Base-by-base conservation (phyloP, 2,888 invertebrate genomes). In the Erebia ligea region DNA sequence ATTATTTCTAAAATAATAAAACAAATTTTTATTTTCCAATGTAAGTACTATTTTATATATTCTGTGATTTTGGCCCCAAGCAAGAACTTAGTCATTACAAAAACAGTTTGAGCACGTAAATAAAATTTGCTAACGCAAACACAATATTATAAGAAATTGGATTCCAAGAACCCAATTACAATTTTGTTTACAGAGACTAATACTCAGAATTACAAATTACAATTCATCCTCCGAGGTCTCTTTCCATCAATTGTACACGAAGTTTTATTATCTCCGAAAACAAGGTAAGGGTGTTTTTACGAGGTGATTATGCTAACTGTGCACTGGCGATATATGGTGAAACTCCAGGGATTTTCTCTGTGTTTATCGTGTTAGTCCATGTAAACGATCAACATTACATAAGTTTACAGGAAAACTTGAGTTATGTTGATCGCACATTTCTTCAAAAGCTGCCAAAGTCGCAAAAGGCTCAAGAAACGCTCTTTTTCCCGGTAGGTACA, bases 261-360 rank as follows among this genome's bases (percentile, higher is more conserved):
- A n/a, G 42, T 42, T 45, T 61, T 45, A 63, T 63, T 45, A n/a
- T 50, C 25, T 63, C 48, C 25, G 15, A 48, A 50, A 63, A 63
- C 25, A 63, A 50, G 5, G 50, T 25, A 25, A 15, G 21, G 50
- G 15, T 25, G 63, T 21, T 48, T 45, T 48, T 50, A 50, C 25
- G 59, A 59, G 19, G 42, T 61, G 61, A 42, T 34, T 42, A 59
- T 59, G 59, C 25, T 59, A 59, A 59, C 40, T n/a, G 40, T 13
- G 9, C 13, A n/a, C 40, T 34, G n/a, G 15, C 15, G 15, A 48
- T 11, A 13, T n/a, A 48, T 13, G 48, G 34, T n/a, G 34, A 1
- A 59, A n/a, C 40, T 59, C 59, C 34, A 21, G 34, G 59, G 59
- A 34, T 59, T 34, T 59, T 59, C n/a, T n/a, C 15, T 13, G 59